Evolutionary conservation across 1,140 invertebrate genomes (phyloP), one percentile per base, ranked within the genome.

Genomic region (silkworm (Bombyx mori)): DNA sequence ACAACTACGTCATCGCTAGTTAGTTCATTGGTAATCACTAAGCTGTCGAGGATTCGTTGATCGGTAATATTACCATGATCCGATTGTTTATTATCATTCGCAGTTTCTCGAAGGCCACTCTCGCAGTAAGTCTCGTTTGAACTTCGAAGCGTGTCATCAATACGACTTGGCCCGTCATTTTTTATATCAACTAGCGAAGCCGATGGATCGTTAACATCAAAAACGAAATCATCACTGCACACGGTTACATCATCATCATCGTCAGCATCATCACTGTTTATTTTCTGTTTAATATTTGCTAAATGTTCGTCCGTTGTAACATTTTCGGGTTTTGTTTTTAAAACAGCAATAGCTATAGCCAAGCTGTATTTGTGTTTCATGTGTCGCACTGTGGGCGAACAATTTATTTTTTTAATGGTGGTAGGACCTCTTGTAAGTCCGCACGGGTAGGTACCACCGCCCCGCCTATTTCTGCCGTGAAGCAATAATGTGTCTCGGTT

Each of bases 361-460:
- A 76, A 8, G 8, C 64, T 55, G 52, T 72, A 66, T 62, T 80
- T 80, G 61, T 73, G 66, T 6, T 66, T 43, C 8, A 77, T 68
- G 52, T 73, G 58, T 6, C 65, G 47, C 22, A 60, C 77, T 80
- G 61, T 8, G 68, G 70, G 10, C 26, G 7, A 51, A 10, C 42
- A 7, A 42, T 18, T 18, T 18, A 51, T 10, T 6, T 51, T 9
- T 7, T 42, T 4, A 18, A 0, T 18, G 12, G 12, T 18, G 12
- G 12, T 18, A 18, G 12, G 12, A 18, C 12, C 12, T 18, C 12
- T 18, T 18, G 12, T 18, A 1, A 18, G 12, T 18, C 12, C 12
- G 12, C 12, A 18, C 12, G 12, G 12, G 12, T 18, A 18, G 12
- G 12, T 18, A 18, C 12, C 12, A 18, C 12, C 12, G 12, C 12